Evolutionary conservation across 2,797 vertebrate species (phyloP).

Genomic region (Orestias chungarensis): DNA sequence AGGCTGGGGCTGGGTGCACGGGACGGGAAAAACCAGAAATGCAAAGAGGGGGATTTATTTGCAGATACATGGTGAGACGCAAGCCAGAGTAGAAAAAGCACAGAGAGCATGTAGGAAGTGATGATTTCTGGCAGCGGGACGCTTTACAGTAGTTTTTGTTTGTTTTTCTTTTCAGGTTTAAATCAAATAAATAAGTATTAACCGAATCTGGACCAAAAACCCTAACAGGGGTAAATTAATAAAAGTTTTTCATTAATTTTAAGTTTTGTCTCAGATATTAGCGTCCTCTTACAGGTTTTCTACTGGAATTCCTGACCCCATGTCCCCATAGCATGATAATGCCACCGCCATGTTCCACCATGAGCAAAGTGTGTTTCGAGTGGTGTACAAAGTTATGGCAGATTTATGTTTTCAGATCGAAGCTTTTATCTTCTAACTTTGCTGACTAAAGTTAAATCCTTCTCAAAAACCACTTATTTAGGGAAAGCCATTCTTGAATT

Average conservation of each 20-base stretch:
- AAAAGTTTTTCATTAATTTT: not conserved
- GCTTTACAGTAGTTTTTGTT: too few relatives aligned
- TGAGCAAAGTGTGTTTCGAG: not conserved
- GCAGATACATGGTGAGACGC: constrained; percentile 5
- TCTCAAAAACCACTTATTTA: too few relatives aligned
- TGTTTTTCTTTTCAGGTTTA: not conserved
- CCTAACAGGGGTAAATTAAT: not conserved
- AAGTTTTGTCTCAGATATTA: not conserved
- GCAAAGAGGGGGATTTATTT: constrained; percentile 29
- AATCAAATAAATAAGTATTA: not conserved
- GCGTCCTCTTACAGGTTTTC: not conserved
- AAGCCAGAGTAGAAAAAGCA: constrained; percentile 16
- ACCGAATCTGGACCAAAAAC: too few relatives aligned
- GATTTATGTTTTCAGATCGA: not conserved
- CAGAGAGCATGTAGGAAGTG: not conserved
- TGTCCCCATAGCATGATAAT: not conserved
- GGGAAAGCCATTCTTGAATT: too few relatives aligned
- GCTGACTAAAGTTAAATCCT: too few relatives aligned
- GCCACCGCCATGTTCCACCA: not conserved
- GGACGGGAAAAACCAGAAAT: constrained; percentile 27
- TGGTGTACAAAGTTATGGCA: too few relatives aligned
- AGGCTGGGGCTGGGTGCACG: constrained; percentile 8
- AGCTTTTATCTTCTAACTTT: too few relatives aligned
- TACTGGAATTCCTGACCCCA: too few relatives aligned
- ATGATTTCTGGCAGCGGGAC: constrained; percentile 15